phyloP scores from a whole-genome alignment of 2,888 invertebrate genomes.

The Allygus modestus region DNA sequence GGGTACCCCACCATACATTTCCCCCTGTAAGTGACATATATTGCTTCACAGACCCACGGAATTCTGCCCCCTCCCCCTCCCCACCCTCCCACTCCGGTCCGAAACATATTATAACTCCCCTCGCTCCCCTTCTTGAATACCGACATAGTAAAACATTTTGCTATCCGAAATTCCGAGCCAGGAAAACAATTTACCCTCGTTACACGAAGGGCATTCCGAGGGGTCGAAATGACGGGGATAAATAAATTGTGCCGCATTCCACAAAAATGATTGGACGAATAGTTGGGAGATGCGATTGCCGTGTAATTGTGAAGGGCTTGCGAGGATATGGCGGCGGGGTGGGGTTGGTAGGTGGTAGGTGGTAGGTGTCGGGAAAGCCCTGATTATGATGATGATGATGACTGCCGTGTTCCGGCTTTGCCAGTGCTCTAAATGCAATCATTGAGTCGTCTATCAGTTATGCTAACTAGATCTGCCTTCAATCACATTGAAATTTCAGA shows the following conservation, averaged over 20 bases:
- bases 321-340: neutral
- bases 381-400: slow-evolving; percentile 29
- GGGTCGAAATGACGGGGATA: slow-evolving; percentile 50
- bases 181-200: slow-evolving; percentile 65
- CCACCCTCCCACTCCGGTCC: slow-evolving; percentile 65
- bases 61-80: slow-evolving; percentile 66
- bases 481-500: neutral
- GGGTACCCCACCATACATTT: slow-evolving; percentile 59
- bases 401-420: slow-evolving; percentile 32
- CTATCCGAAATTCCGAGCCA: slow-evolving; percentile 62
- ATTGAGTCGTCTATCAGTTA: neutral
- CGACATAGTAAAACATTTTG: slow-evolving; percentile 66
- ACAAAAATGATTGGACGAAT: slow-evolving; percentile 39
- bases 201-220: slow-evolving; percentile 47
- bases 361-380: neutral
- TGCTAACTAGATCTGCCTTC: slow-evolving; percentile 3
- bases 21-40: slow-evolving; percentile 68
- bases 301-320: slow-evolving; percentile 2
- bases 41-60: slow-evolving; percentile 67
- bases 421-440: slow-evolving; percentile 27
- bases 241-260: slow-evolving; percentile 54
- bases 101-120: slow-evolving; percentile 64
- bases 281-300: neutral
- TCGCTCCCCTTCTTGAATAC: slow-evolving; percentile 60
- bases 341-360: neutral